Evolutionary conservation across 2,113 vertebrate species (phyloP).

Genomic region (Ammodytes marinus): DNA sequence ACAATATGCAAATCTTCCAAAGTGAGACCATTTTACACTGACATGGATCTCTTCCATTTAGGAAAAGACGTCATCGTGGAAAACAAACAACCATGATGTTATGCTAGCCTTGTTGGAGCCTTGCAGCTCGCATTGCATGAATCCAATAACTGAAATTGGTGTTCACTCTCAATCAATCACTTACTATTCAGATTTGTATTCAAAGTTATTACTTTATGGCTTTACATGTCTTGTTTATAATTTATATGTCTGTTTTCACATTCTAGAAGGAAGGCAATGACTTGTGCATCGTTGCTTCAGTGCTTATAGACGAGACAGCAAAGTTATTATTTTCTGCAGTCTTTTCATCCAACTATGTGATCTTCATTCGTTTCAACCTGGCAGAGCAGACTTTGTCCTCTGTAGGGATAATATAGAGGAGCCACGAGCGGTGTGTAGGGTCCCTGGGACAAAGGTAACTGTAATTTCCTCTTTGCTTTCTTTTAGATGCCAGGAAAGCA

Average conservation of each 20-base stretch:
- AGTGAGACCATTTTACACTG: not conserved
- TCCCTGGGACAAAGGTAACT: not conserved
- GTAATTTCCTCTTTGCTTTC: not conserved
- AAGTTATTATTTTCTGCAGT: not conserved
- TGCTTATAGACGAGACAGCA: not conserved
- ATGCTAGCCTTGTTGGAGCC: not conserved
- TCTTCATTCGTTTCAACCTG: not conserved
- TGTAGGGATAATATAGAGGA: too few relatives aligned
- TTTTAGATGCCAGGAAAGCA: not conserved
- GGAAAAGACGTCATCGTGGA: too few relatives aligned
- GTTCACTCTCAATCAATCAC: too few relatives aligned
- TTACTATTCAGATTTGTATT: too few relatives aligned
- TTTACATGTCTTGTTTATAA: too few relatives aligned
- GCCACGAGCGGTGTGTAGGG: not conserved
- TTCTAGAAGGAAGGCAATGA: not conserved
- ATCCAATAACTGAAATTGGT: too few relatives aligned
- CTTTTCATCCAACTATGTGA: not conserved
- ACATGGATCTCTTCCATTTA: not conserved
- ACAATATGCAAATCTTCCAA: not conserved
- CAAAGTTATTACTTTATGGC: too few relatives aligned
- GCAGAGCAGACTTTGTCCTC: not conserved
- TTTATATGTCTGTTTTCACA: not conserved
- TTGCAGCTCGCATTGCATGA: too few relatives aligned
- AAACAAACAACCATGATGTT: not conserved
- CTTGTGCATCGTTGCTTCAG: not conserved